Evolutionary conservation across 2,888 invertebrate species (phyloP), one percentile per base, ranked within the genome.

Genomic region (Ptychoptera albimana): DNA sequence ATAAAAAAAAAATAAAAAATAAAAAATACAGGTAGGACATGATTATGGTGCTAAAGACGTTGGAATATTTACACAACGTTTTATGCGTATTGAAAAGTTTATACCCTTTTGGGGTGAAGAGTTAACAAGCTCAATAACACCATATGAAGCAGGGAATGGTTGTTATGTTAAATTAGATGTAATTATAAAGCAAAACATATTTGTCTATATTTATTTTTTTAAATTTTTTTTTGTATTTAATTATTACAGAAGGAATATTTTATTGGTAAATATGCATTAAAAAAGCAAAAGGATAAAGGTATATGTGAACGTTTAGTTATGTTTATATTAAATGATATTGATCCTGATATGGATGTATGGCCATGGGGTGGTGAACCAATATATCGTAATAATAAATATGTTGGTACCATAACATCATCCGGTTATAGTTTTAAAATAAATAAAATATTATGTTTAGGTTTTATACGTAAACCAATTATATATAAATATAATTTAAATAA

Each of bases 91-190:
- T 45, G 79, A 80, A 59, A 71, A 77, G 53, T 78, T 79, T 57
- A 78, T 79, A 54, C 78, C 79, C 5, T 79, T 78, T 60, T 80
- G 79, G 79, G 79, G 75, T 1, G 76, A 77, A 53, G 80, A 80
- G 60, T 60, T 81, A 16, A 72, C 69, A 16, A 72, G 73, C 48
- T 69, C 70, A 42, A 72, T 71, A 4, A 76, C 74, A 2, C 75
- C 76, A 1, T 71, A 72, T 48, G 80, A 80, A 63, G 74, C 77
- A 49, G 78, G 77, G 23, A 68, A 73, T 50, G 70, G 70, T 29
- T 73, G 73, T 55, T 68, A 72, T 47, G 76, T 79, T 10, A 71
- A 71, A 58, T 60, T 77, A 45, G 70, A 76, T 53, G 62, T 64
- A 53, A 52, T 53, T 52, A 48, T 10, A 31, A 32, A 38, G 14